Conservation (phyloP, 92 coral and sea anemone species). For the Ricordea florida region DNA sequence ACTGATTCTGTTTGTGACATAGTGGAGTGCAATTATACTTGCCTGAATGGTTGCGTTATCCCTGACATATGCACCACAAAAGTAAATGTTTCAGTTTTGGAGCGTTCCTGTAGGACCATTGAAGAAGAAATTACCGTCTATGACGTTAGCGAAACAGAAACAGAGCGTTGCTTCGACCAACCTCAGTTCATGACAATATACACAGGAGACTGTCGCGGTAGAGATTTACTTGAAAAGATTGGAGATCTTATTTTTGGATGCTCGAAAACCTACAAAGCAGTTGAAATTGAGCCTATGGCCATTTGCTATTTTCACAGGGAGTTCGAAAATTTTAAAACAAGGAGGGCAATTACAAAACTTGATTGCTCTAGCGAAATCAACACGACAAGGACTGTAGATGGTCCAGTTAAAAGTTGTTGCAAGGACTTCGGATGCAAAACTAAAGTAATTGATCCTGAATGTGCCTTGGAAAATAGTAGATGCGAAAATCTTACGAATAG, state of each 20-base stretch:
- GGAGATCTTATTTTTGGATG: background rate
- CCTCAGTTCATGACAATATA: too few species aligned
- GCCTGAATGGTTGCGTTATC: constrained; percentile 6
- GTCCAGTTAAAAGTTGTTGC: constrained; percentile 33
- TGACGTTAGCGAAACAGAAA: background rate
- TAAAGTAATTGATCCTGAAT: constrained; percentile 19
- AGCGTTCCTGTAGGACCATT: constrained; percentile 2
- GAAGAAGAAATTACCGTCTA: background rate
- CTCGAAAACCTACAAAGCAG: background rate
- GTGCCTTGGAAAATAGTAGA: background rate
- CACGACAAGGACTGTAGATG: constrained; percentile 19
- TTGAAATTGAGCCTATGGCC: background rate
- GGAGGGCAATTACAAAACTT: background rate
- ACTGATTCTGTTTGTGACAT: constrained; percentile 1
- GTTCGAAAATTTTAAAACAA: background rate
- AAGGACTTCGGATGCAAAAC: constrained; percentile 6
- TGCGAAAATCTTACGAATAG: background rate
- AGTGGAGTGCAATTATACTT: constrained; percentile 32
- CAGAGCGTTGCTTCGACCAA: too few species aligned
- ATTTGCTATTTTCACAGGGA: background rate
- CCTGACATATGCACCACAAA: constrained; percentile 10
- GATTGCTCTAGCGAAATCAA: background rate
- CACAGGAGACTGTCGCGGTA: background rate
- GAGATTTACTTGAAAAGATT: background rate
- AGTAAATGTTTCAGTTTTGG: background rate